Conservation (phyloP, 2,113 vertebrate species). For the Mesoclemmys tuberculata region DNA sequence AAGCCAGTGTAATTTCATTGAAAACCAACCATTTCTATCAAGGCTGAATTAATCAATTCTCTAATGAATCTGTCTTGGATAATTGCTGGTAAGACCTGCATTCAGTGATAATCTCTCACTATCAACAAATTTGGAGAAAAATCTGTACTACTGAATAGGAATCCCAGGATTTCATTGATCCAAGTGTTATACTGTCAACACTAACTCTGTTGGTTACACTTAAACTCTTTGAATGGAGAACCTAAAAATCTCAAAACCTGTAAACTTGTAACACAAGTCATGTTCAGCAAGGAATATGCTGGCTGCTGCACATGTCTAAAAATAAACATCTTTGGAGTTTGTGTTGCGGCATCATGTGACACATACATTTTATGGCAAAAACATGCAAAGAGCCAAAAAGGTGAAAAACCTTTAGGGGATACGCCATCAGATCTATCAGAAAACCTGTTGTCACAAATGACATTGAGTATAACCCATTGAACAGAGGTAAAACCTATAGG, state of each 20-base stretch:
- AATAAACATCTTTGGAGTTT: background rate
- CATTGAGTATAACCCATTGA: fast-evolving
- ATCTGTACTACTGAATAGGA: background rate
- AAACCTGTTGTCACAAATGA: background rate
- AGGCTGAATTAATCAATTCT: background rate
- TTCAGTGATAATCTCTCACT: background rate
- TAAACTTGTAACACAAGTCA: background rate
- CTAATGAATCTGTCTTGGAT: background rate
- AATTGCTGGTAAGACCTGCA: background rate
- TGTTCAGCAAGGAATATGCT: background rate
- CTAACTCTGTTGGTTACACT: background rate
- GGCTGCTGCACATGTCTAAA: background rate
- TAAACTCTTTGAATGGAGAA: background rate
- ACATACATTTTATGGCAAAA: background rate
- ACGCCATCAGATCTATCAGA: background rate
- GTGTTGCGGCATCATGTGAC: background rate
- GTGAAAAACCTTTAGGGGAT: background rate
- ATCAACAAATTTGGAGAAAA: background rate
- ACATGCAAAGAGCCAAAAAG: background rate
- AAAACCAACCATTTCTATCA: background rate
- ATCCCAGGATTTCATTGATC: background rate
- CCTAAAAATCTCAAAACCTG: background rate
- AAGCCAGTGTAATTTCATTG: background rate
- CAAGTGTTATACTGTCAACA: background rate
- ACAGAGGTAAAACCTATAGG: background rate